Evolutionary conservation across 2,113 vertebrate species (phyloP).

Genomic region (Callipepla californica): DNA sequence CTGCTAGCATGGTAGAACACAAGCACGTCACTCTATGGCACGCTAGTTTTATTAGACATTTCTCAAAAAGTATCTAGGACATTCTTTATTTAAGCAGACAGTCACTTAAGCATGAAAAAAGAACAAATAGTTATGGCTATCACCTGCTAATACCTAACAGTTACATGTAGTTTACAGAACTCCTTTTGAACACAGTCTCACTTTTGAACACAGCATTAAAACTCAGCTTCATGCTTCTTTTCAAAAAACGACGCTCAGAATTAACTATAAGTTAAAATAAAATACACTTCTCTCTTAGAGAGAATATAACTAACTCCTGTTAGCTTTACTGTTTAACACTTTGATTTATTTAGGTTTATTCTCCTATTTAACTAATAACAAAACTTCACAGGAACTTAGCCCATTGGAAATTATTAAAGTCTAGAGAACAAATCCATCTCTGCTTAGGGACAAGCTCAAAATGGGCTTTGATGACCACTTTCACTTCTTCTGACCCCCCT

Average conservation of each 20-base stretch:
- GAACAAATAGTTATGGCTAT: accelerated
- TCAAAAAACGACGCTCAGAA: background rate
- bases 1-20: background rate
- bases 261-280: background rate
- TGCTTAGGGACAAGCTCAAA: background rate
- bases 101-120: background rate
- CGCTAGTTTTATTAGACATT: background rate
- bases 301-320: background rate
- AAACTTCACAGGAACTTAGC: background rate
- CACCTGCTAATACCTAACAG: background rate
- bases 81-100: background rate
- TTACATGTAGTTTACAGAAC: background rate
- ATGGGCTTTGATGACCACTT: background rate
- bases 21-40: background rate
- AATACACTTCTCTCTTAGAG: background rate
- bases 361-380: background rate
- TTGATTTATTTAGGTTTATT: background rate
- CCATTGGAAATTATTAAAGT: background rate
- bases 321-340: background rate
- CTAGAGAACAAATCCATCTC: background rate
- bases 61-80: background rate
- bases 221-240: background rate
- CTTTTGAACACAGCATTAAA: background rate
- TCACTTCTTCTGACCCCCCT: background rate
- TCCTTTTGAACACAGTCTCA: background rate